Percentiles rank a stretch among this genome's conserved stretches.
Evolutionary conservation across 2,888 invertebrate genomes (phyloP).

Genomic region (Pristionchus mayeri): DNA sequence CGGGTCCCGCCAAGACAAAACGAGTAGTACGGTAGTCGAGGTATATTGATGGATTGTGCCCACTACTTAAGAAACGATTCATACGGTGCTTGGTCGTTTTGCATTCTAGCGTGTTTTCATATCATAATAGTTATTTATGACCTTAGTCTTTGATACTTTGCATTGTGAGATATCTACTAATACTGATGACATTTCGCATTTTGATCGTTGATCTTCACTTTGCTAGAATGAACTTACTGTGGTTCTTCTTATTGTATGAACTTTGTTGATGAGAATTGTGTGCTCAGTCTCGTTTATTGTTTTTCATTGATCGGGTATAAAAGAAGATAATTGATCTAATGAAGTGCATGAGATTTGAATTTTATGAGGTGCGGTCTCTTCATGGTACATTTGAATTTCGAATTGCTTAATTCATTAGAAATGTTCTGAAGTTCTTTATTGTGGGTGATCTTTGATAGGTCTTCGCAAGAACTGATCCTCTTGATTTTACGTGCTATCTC

Average conservation of each 20-base stretch:
- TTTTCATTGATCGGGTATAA: not conserved
- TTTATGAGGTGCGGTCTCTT: no score
- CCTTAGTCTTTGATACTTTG: conserved; percentile 17
- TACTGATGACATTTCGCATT: conserved; percentile 11
- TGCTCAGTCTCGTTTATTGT: conserved; percentile 12
- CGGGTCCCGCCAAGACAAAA: not conserved
- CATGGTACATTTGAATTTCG: no score
- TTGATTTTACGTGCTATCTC: no score
- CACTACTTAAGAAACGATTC: not conserved
- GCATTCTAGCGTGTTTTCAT: conserved; percentile 14
- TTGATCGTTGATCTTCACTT: not conserved
- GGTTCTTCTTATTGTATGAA: not conserved
- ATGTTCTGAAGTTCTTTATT: no score
- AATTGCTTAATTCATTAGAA: no score
- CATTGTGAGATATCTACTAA: conserved; percentile 22
- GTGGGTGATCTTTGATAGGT: no score
- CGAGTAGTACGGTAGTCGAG: not conserved
- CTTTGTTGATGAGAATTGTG: not conserved
- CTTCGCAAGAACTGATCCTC: no score
- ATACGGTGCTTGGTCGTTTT: not conserved
- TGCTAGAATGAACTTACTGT: not conserved
- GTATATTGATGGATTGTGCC: not conserved
- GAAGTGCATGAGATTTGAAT: no score
- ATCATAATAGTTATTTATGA: not conserved
- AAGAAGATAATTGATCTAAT: no score